phyloP scores from a whole-genome alignment of 2,113 vertebrate species.

The Microcebus murinus region DNA sequence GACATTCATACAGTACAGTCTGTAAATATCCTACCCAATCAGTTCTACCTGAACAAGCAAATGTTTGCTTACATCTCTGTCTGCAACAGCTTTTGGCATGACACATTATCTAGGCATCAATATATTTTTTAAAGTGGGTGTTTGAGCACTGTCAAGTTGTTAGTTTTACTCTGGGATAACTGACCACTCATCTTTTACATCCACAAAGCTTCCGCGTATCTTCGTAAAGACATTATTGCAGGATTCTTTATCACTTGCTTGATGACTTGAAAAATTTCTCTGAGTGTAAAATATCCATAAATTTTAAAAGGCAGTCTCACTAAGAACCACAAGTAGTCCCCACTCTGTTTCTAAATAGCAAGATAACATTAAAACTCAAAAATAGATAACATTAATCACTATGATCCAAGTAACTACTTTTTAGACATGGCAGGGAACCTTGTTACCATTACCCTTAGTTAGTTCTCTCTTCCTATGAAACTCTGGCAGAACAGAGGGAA shows the following conservation, averaged over 20 bases:
- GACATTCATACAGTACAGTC: constrained; percentile 21
- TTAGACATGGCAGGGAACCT: constrained; percentile 31
- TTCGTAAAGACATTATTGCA: constrained; percentile 51
- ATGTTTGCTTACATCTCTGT: constrained; percentile 54
- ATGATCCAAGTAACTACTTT: constrained; percentile 62
- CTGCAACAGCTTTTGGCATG: constrained; percentile 48
- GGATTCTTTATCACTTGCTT: constrained; percentile 50
- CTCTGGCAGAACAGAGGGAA: background rate
- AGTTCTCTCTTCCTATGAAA: background rate
- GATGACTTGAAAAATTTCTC: constrained; percentile 72
- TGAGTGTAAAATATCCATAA: constrained; percentile 66
- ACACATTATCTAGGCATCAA: constrained; percentile 41
- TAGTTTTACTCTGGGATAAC: constrained; percentile 61
- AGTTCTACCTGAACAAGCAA: constrained; percentile 53
- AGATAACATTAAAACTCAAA: constrained; percentile 73
- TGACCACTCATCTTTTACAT: constrained; percentile 62
- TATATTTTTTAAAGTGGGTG: constrained; percentile 46
- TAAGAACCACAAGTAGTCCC: constrained; percentile 55
- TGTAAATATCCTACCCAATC: constrained; percentile 61
- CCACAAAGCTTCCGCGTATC: constrained; percentile 58
- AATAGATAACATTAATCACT: constrained; percentile 58
- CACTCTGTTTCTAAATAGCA: constrained; percentile 70
- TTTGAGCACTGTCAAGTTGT: constrained; percentile 63
- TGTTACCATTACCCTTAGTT: background rate
- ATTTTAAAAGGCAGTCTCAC: constrained; percentile 59